phyloP scores from a whole-genome alignment of 1,140 invertebrate genomes.

The Drosophila cardini region DNA sequence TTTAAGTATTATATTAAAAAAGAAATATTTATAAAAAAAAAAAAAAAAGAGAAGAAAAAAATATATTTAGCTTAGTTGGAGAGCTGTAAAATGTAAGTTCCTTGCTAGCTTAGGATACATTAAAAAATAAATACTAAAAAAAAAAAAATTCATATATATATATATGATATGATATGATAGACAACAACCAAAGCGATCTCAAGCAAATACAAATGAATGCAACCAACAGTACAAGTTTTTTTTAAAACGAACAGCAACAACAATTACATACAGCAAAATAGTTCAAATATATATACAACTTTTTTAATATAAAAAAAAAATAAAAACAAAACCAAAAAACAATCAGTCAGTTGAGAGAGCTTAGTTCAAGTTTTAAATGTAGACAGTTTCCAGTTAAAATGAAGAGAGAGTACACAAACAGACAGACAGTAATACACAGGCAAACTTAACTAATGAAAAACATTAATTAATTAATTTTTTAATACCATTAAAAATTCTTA shows the following conservation, averaged over 20 bases:
- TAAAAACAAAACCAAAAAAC: neutral
- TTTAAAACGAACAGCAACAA: constrained; percentile 48
- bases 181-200: constrained; percentile 62
- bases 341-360: constrained; percentile 12
- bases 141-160: constrained; percentile 12
- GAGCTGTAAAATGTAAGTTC: constrained; percentile 73
- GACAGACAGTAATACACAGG: neutral
- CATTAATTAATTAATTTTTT: too few relatives aligned
- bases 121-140: constrained; percentile 18
- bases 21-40: constrained; percentile 39
- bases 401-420: neutral
- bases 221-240: constrained; percentile 76
- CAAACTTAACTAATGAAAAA: too few relatives aligned
- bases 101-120: constrained; percentile 66
- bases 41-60: constrained; percentile 34
- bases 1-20: constrained; percentile 26
- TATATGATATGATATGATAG: constrained; percentile 17
- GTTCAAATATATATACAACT: constrained; percentile 69
- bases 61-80: constrained; percentile 56
- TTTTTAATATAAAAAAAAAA: constrained; percentile 52
- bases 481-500: neutral
- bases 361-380: constrained; percentile 38
- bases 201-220: constrained; percentile 70
- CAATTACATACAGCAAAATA: constrained; percentile 60
- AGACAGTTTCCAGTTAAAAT: constrained; percentile 31